These are phyloP conservation scores for Drosophila fungiperda DNA, from an alignment of 2,888 invertebrate genomes.

Conservation along the genomic window DNA sequence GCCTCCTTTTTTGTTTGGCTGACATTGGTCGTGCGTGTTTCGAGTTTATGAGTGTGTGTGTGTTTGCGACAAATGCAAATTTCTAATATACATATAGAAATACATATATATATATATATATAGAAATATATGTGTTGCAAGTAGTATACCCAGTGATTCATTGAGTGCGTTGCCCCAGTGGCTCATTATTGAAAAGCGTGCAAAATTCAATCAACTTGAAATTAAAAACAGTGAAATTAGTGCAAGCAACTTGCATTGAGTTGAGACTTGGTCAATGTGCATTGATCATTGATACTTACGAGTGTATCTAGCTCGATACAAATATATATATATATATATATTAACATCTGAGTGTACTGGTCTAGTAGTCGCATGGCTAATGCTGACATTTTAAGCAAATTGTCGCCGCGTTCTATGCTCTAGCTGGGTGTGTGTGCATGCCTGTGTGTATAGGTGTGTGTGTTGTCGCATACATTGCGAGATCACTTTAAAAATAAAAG, in stretches of 20 bases:
- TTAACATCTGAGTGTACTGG: constrained; percentile 2
- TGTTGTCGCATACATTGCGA: constrained; percentile 62
- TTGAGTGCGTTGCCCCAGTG: constrained; percentile 72
- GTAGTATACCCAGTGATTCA: constrained; percentile 61
- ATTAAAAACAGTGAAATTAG: constrained; percentile 7
- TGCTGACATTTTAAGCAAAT: constrained; percentile 46
- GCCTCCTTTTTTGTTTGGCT: constrained; percentile 59
- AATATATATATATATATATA: neutral
- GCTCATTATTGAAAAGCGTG: constrained; percentile 31
- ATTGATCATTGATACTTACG: constrained; percentile 6
- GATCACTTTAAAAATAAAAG: constrained; percentile 80
- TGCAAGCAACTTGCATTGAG: neutral
- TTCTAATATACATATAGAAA: constrained; percentile 15
- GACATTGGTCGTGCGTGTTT: constrained; percentile 27
- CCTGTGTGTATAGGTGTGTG: constrained; percentile 36
- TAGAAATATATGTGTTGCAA: constrained; percentile 22
- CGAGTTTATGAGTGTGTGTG: constrained; percentile 36
- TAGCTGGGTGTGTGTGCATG: constrained; percentile 14
- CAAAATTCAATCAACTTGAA: constrained; percentile 10
- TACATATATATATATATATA: constrained; percentile 10
- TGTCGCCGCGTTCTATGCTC: constrained; percentile 53
- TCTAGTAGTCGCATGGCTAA: constrained; percentile 31
- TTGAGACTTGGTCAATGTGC: constrained; percentile 2
- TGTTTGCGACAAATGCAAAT: constrained; percentile 51
- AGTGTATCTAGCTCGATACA: neutral